Evolutionary conservation across 1,140 invertebrate species (phyloP).

Genomic region (Contarinia nasturtii): DNA sequence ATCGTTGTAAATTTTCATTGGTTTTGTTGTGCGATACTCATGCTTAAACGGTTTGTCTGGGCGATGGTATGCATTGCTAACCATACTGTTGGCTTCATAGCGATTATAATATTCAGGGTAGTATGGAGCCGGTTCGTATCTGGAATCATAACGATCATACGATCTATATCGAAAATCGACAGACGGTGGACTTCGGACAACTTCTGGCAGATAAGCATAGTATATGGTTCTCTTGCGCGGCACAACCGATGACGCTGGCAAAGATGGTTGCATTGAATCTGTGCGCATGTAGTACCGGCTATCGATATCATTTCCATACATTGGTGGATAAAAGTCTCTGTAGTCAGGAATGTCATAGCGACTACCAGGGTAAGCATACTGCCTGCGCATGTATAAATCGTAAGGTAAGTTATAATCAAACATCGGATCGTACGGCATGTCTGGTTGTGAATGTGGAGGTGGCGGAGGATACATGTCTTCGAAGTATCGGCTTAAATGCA

Average conservation of each 20-base stretch:
- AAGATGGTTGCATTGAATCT: not conserved
- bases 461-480: conserved; percentile 11
- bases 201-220: conserved; percentile 28
- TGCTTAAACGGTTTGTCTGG: no score
- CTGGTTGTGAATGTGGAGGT: conserved; percentile 13
- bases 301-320: conserved; percentile 9
- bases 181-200: conserved; percentile 23
- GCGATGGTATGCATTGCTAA: no score
- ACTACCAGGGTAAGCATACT: conserved; percentile 19
- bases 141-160: not conserved
- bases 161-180: conserved; percentile 3
- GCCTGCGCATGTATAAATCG: conserved; percentile 12
- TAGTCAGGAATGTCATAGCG: conserved; percentile 15
- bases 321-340: conserved; percentile 13
- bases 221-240: conserved; percentile 23
- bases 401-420: conserved; percentile 17
- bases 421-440: conserved; percentile 17
- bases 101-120: no score
- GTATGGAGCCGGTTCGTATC: not conserved
- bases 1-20: no score
- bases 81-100: no score
- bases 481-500: not conserved
- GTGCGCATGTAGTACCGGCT: conserved; percentile 4
- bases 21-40: no score
- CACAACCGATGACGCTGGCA: conserved; percentile 5